Evolutionary conservation across 2,113 vertebrate genomes (phyloP).

Genomic region (Trogon melanurus): DNA sequence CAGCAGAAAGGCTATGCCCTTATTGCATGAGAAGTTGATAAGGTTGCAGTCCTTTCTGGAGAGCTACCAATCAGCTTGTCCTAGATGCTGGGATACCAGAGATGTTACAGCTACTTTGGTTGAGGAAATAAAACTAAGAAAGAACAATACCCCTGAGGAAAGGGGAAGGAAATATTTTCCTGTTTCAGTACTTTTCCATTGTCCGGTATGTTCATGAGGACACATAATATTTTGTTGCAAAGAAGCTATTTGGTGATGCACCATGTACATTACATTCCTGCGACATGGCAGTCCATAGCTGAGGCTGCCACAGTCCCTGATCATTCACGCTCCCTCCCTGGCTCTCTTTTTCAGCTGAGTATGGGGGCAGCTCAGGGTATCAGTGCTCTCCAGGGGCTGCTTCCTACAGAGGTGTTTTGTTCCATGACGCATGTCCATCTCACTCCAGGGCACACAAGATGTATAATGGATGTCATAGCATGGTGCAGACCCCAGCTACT

Average conservation of each 20-base stretch:
- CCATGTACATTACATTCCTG: no score
- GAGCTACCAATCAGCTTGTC: not conserved
- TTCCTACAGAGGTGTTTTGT: not conserved
- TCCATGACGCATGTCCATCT: not conserved
- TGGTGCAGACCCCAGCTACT: not conserved
- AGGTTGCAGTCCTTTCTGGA: not conserved
- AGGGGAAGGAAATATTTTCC: not conserved
- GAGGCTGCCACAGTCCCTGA: not conserved
- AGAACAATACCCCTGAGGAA: not conserved
- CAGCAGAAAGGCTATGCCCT: not conserved
- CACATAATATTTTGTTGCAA: not conserved
- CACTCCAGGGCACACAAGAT: not conserved
- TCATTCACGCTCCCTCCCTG: not conserved
- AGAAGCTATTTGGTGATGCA: not conserved
- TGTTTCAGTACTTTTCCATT: not conserved
- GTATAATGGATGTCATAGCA: rapidly evolving
- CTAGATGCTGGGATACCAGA: not conserved
- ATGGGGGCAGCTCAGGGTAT: not conserved
- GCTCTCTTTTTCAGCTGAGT: not conserved
- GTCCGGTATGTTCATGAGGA: not conserved
- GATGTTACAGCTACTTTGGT: not conserved
- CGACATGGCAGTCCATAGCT: not conserved
- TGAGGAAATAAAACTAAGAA: not conserved
- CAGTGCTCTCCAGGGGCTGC: no score
- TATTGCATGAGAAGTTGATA: not conserved